Evolutionary conservation across 1,140 invertebrate species (phyloP).

Genomic region (Triops longicaudatus): DNA sequence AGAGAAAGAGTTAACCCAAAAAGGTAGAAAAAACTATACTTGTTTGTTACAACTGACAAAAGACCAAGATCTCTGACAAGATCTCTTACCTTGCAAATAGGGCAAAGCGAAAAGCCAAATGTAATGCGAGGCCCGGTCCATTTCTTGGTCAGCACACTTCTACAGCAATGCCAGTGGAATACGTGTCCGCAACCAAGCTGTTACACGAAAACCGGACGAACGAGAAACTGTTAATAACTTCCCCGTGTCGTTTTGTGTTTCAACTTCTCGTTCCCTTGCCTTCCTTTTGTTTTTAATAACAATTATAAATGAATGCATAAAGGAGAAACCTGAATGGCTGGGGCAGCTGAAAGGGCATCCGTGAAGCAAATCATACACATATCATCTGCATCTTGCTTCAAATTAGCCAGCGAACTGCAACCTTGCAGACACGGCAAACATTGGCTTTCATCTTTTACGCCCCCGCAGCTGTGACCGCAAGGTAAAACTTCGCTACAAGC

Average conservation of each 20-base stretch:
- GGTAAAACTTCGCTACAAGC: slow-evolving; percentile 72
- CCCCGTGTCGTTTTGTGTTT: background rate
- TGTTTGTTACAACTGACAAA: slow-evolving; percentile 23
- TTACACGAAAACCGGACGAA: slow-evolving; percentile 36
- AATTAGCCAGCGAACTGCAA: slow-evolving; percentile 40
- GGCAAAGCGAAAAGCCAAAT: slow-evolving; percentile 91
- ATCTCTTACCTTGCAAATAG: slow-evolving; percentile 82
- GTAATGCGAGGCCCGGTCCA: slow-evolving; percentile 94
- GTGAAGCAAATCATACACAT: slow-evolving; percentile 99
- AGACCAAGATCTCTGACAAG: background rate
- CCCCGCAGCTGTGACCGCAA: slow-evolving; percentile 90
- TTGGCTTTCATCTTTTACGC: slow-evolving; percentile 66
- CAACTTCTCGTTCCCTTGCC: background rate
- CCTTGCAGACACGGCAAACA: slow-evolving; percentile 81
- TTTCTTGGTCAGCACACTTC: slow-evolving; percentile 69
- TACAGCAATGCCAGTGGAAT: slow-evolving; percentile 88
- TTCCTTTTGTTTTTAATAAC: background rate
- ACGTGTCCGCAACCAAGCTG: slow-evolving; percentile 89
- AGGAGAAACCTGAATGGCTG: slow-evolving; percentile 61
- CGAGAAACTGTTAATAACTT: background rate
- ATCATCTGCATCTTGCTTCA: slow-evolving; percentile 92
- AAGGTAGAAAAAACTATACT: background rate
- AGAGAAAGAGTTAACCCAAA: slow-evolving; percentile 13
- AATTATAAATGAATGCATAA: background rate
- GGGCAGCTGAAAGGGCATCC: slow-evolving; percentile 86